Evolutionary conservation across 2,797 vertebrate genomes (phyloP), one percentile per base, ranked within the genome.

Genomic region (Sebastes minor): DNA sequence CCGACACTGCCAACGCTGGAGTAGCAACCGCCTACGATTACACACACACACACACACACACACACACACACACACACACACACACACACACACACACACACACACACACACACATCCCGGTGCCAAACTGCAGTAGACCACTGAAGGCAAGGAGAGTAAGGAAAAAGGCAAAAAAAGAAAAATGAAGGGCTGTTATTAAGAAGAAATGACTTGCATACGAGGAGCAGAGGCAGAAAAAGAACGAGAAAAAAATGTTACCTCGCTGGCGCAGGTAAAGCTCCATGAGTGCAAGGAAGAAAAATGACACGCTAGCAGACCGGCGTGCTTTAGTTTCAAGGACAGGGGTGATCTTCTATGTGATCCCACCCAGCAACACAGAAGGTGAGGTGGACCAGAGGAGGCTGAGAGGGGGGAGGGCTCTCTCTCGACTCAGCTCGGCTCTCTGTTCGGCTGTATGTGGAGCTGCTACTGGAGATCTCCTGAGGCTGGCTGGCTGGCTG

Each of bases 221-320:
- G 69, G 56, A 63, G 56, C 28, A 8, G 62, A 28, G 23, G 60
- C 53, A 64, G 78, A 55, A 74, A 30, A 52, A 74, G 63, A 55
- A 75, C 69, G 32, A 74, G 25, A 83, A 81, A 10, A 65, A 78
- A 91, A 52, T 27, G 42, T 93, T 95, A 95, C 92, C 94, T 95
- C 84, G n/a, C 83, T 85, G 82, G 70, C 4, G 88, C 88, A 91
- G 86, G 85, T 59, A 87, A 88, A 86, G 79, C 80, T 93, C 90
- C 92, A 91, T 90, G 72, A 89, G 78, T 16, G 46, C 69, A 13
- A 88, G 71, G 77, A 80, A 16, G 74, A 49, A 13, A 69, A 88
- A 79, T 22, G 27, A 38, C 59, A 80, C 62, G 32, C 64, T 30
- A 71, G 76, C 73, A 80, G 72, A 81, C 5, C 55, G 69, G 78